Conservation (phyloP, 2,113 vertebrate genomes). For the Panthera uncia region DNA sequence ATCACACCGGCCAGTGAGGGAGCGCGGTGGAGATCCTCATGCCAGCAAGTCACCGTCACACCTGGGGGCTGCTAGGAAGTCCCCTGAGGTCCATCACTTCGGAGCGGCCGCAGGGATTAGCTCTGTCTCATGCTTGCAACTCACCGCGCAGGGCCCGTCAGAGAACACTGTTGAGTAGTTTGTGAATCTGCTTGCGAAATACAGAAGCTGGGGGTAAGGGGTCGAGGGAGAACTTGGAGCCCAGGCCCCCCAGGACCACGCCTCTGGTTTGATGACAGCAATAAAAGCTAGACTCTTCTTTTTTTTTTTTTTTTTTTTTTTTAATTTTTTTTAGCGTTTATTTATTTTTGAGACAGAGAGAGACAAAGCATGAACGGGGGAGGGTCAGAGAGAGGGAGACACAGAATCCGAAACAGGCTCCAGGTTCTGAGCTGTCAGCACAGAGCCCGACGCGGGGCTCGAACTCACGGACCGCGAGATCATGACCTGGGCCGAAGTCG, state of each 20-base stretch:
- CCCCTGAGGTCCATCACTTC: not conserved
- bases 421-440: too few relatives aligned
- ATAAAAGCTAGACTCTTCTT: not conserved
- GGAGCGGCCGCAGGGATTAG: not conserved
- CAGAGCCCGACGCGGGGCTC: too few relatives aligned
- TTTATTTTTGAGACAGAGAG: too few relatives aligned
- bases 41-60: rapidly evolving
- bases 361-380: too few relatives aligned
- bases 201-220: not conserved
- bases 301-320: too few relatives aligned
- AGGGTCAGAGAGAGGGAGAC: too few relatives aligned
- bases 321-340: too few relatives aligned
- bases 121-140: not conserved
- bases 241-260: not conserved
- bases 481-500: too few relatives aligned
- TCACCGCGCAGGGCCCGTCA: not conserved
- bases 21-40: rapidly evolving
- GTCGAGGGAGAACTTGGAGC: not conserved
- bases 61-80: not conserved
- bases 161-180: not conserved
- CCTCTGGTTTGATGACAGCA: not conserved
- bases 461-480: too few relatives aligned
- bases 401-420: too few relatives aligned
- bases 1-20: not conserved
- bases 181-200: not conserved